Conservation (phyloP, 2,888 invertebrate species). For the Dilophus febrilis region DNA sequence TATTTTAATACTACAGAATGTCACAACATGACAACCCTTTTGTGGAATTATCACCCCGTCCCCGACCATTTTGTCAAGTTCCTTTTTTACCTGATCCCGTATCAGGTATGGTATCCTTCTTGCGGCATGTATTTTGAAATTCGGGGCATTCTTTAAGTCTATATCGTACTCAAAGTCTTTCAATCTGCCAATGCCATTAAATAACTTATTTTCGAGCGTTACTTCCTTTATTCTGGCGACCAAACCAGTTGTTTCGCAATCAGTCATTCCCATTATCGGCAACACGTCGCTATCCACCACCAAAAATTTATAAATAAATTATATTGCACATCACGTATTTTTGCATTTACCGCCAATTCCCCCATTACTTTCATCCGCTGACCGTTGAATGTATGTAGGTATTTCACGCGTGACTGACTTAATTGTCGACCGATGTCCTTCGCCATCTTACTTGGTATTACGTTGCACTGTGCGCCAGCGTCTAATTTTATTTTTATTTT, state of each 20-base stretch:
- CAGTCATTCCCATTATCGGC: not conserved
- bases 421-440: not conserved
- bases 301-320: not conserved
- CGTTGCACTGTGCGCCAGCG: conserved; percentile 6
- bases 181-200: not conserved
- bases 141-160: not conserved
- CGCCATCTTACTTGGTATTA: not conserved
- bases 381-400: conserved; percentile 2
- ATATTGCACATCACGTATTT: not conserved
- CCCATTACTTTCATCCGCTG: not conserved
- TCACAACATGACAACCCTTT: too few relatives aligned
- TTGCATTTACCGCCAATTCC: too few relatives aligned
- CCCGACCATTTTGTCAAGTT: conserved; percentile 9
- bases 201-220: not conserved
- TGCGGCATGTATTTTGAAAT: conserved; percentile 1
- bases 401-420: conserved; percentile 3
- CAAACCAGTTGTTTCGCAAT: not conserved
- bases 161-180: conserved; percentile 1
- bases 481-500: conserved; percentile 1
- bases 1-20: too few relatives aligned
- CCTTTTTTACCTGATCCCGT: conserved; percentile 9
- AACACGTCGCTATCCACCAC: not conserved
- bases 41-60: conserved; percentile 9
- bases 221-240: too few relatives aligned
- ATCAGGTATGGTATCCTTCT: conserved; percentile 11